Evolutionary conservation across 2,888 invertebrate genomes (phyloP), one percentile per base, ranked within the genome.

Genomic region (Lepidonotus clava): DNA sequence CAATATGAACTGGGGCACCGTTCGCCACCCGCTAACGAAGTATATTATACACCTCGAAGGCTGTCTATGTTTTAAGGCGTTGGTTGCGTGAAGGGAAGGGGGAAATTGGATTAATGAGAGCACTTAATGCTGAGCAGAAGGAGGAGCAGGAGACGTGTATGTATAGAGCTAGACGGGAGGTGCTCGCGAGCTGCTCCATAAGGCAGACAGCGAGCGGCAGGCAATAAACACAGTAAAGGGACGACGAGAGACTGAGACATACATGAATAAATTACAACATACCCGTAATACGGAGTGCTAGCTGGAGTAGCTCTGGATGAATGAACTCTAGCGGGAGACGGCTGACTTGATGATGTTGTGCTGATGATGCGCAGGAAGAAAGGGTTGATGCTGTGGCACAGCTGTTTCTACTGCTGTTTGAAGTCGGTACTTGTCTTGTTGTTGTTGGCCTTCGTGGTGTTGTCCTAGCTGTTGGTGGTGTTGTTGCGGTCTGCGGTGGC

Each of bases 221-320:
- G 28, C 46, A 80, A 46, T n/a, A 76, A 36, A 76, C 38, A 76
- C 40, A 11, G 11, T 76, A 76, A 40, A 34, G 76, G 40, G 76
- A 28, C 80, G 46, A 32, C 24, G n/a, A 38, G 71, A 71, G 80
- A 51, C 80, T 80, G 80, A 80, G 80, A 80, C 80, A 80, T 80
- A 80, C 80, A 80, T 80, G 80, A 80, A 80, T 80, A 80, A 80
- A 80, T 80, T 80, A 80, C 80, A 41, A 71, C 80, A 41, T 80
- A 80, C 80, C 80, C 46, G 80, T 80, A 46, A 46, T 80, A 38
- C 38, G 71, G 34, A 71, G 71, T 34, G 71, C 38, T 34, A 71
- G 71, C 71, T 71, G 36, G 38, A 71, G 38, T 71, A 71, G 24
- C 24, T 34, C 71, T 71, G 71, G 71, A 71, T 71, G 71, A 71